Conservation (phyloP, 2,797 vertebrate genomes). For the Pangasius larnaudii region DNA sequence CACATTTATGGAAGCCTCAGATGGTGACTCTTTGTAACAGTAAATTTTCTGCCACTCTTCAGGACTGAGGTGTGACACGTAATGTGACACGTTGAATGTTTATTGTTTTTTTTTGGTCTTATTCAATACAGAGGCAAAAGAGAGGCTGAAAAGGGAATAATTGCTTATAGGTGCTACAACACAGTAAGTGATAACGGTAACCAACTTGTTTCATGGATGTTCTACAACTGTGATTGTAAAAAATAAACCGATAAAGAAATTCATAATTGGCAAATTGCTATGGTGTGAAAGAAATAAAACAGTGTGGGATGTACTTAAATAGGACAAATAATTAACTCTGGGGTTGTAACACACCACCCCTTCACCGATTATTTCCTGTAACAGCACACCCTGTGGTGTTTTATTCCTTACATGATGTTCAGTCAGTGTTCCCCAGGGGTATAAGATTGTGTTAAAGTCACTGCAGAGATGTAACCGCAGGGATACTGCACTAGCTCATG, state of each 20-base stretch:
- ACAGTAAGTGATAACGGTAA: background rate
- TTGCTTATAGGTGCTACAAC: background rate
- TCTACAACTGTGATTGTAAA: background rate
- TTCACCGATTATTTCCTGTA: background rate
- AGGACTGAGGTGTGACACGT: background rate
- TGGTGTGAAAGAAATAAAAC: background rate
- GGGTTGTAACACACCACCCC: background rate
- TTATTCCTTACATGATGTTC: background rate
- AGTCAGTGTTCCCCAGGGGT: constrained; percentile 17
- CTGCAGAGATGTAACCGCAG: constrained; percentile 12
- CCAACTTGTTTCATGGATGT: background rate
- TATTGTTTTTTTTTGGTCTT: no score
- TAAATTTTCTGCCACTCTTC: background rate
- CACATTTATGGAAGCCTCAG: background rate
- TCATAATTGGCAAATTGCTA: background rate
- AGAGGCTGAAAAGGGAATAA: background rate
- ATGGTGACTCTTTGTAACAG: background rate
- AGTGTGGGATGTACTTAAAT: background rate
- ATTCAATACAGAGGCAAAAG: background rate
- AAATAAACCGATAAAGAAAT: background rate
- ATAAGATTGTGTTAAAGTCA: constrained; percentile 9
- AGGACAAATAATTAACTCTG: background rate
- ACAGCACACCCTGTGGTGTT: background rate
- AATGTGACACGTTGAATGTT: background rate
- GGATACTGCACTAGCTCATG: background rate